Evolutionary conservation across 2,797 vertebrate genomes (phyloP).

Genomic region (Muscicapa striata): DNA sequence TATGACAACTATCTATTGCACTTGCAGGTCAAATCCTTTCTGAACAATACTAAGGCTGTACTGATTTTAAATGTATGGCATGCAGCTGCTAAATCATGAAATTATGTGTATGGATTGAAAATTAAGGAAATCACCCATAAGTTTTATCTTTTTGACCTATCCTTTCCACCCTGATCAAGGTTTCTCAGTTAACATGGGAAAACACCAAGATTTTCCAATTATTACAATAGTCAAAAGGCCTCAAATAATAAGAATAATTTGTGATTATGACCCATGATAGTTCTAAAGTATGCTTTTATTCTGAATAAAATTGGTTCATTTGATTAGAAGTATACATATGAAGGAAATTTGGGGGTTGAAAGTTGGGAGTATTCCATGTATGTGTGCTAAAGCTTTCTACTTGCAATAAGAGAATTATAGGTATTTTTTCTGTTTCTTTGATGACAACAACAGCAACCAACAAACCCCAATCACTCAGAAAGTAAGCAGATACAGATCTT

Average conservation of each 20-base stretch:
- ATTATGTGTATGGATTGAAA: background rate
- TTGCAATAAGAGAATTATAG: background rate
- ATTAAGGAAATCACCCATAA: background rate
- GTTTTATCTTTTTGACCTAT: background rate
- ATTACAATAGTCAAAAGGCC: background rate
- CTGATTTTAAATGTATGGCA: background rate
- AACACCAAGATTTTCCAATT: rapidly evolving
- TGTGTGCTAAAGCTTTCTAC: background rate
- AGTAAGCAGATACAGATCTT: background rate
- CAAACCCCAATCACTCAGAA: background rate
- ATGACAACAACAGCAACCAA: background rate
- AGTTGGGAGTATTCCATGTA: background rate
- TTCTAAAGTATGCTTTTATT: background rate
- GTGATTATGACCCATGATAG: background rate
- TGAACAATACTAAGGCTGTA: background rate
- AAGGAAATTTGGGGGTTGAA: background rate
- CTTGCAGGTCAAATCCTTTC: background rate
- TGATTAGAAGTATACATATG: background rate
- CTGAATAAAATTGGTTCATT: background rate
- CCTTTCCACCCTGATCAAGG: background rate
- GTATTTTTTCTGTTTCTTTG: background rate
- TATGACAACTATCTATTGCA: background rate
- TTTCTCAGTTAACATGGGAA: background rate
- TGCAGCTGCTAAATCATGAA: background rate
- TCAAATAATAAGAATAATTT: background rate